phyloP scores from a whole-genome alignment of 2,113 vertebrate genomes.

The Rhinichthys klamathensis region DNA sequence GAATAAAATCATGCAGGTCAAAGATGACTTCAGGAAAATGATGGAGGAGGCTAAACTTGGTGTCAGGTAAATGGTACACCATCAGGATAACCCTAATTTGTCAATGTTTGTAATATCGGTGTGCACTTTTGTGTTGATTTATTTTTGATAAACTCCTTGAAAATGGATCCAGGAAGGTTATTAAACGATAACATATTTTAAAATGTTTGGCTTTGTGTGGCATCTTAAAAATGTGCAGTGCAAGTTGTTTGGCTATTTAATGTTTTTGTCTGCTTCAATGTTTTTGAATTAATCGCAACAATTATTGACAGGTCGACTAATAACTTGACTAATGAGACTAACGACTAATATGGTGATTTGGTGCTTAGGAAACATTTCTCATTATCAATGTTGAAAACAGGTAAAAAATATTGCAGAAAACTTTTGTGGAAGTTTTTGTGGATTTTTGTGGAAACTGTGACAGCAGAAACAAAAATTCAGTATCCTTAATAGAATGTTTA shows the following conservation, averaged over 20 bases:
- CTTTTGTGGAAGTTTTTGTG: too few species aligned
- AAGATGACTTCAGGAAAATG: slow-evolving; percentile 99
- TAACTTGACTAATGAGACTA: too few species aligned
- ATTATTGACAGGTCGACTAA: neutral
- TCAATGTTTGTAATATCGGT: neutral
- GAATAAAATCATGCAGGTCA: slow-evolving; percentile 98
- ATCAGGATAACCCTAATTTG: neutral
- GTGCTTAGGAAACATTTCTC: too few species aligned
- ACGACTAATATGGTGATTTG: too few species aligned
- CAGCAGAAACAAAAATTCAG: too few species aligned
- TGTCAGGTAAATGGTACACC: slow-evolving; percentile 76
- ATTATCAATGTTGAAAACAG: too few species aligned
- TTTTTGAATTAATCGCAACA: neutral
- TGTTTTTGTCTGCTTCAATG: neutral
- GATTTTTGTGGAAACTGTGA: too few species aligned
- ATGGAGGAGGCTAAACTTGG: slow-evolving; percentile 96
- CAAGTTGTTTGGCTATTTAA: neutral
- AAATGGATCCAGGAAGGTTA: neutral
- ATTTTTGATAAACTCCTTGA: too few species aligned
- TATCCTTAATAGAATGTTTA: too few species aligned
- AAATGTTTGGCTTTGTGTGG: neutral
- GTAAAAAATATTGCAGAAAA: too few species aligned
- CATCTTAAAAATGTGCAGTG: neutral
- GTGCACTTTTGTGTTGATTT: neutral
- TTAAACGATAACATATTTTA: neutral